Conservation (phyloP, 1,140 invertebrate species). For the Danaus plexippus region DNA sequence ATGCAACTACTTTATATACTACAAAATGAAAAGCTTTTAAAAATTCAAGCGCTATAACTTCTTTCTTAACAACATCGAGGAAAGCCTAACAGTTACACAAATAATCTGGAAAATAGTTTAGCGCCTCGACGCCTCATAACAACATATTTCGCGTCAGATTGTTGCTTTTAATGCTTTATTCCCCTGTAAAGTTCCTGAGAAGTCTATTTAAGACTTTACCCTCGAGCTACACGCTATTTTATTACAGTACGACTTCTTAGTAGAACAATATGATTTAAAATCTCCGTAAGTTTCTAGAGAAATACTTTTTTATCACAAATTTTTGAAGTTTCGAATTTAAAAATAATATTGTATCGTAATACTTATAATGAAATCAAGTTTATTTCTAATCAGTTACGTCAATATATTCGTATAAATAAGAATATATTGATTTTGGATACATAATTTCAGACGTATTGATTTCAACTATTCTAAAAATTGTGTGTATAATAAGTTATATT, state of each 20-base stretch:
- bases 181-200: conserved; percentile 31
- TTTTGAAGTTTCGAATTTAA: no score
- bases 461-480: no score
- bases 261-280: conserved; percentile 13
- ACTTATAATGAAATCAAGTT: no score
- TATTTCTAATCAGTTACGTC: no score
- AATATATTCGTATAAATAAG: no score
- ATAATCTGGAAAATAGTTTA: conserved; percentile 52
- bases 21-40: conserved; percentile 44
- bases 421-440: no score
- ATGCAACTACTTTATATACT: conserved; percentile 29
- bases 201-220: conserved; percentile 33
- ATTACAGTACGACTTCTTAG: conserved; percentile 22
- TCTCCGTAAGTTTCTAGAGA: conserved; percentile 2
- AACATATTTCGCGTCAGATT: conserved; percentile 43
- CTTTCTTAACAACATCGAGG: conserved; percentile 41
- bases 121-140: conserved; percentile 42
- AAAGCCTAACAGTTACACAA: conserved; percentile 49
- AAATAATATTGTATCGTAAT: no score
- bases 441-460: no score
- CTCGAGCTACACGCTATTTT: conserved; percentile 26
- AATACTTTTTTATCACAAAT: no score
- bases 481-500: no score
- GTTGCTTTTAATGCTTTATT: conserved; percentile 34
- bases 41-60: conserved; percentile 46